Evolutionary conservation across 2,888 invertebrate genomes (phyloP), one percentile per base, ranked within the genome.

Genomic region (Clusia tigrina): DNA sequence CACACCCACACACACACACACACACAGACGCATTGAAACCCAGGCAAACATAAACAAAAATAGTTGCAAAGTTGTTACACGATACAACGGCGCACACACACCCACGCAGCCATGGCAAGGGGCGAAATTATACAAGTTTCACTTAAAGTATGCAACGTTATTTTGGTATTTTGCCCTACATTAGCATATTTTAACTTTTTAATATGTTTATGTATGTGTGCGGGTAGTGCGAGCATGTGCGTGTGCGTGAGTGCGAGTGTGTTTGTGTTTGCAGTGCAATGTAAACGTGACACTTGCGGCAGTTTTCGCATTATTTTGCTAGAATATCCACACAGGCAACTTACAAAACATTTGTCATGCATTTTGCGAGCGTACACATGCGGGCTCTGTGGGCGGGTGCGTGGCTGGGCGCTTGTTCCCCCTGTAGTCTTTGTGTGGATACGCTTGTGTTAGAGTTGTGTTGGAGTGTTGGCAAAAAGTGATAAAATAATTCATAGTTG

Each of bases 401-500:
- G 32, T 32, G 32, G 32, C 6, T 32, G 32, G 32, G 32, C 12
- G 32, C 12, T 9, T 32, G 32, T 32, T 6, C n/a, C n/a, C n/a
- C 6, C 6, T 32, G 32, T 6, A 32, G 23, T 63, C 42, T n/a
- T 57, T 60, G 20, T 57, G 32, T 57, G 55, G 9, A 24, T 53
- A 52, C 63, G 42, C 60, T 48, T 63, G 58, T 58, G 63, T 59
- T 64, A 62, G 62, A 63, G 59, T 42, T 17, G n/a, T 42, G 6
- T 42, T 42, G 42, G 6, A n/a, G 62, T 63, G 46, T 24, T 25
- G 24, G 60, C 68, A 60, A 71, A 72, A 76, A 78, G 76, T 78
- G 76, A 68, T 66, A 68, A 78, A 76, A 76, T 77, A 78, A 76
- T 78, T 78, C 78, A 76, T 76, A 62, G 71, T 76, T 74, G n/a